A percentile compares a stretch with the other conserved stretches of the same genome.
These are phyloP conservation scores for Micrasema longulum DNA, from an alignment of 1,140 invertebrate genomes.

Conservation along the genomic window DNA sequence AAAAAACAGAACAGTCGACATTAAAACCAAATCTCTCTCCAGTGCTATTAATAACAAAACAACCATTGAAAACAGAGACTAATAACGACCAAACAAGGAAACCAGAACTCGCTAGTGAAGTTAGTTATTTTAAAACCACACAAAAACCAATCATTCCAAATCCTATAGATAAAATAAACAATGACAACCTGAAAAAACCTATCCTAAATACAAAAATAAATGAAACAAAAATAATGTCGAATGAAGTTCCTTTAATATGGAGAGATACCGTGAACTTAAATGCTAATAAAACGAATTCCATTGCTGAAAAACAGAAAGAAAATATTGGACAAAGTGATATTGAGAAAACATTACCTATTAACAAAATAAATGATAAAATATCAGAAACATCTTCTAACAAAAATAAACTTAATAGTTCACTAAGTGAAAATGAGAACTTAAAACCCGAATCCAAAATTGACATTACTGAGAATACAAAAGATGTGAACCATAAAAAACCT, in stretches of 20 bases:
- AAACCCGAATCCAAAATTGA: no score
- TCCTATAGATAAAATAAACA: background rate
- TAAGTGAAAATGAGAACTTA: background rate
- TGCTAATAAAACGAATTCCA: background rate
- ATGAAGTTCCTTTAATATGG: no score
- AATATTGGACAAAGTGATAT: no score
- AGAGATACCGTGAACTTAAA: no score
- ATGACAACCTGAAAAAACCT: background rate
- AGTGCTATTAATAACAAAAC: constrained; percentile 12
- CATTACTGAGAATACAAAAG: no score
- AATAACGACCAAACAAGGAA: background rate
- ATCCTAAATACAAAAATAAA: background rate
- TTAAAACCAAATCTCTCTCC: background rate
- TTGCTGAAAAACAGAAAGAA: background rate
- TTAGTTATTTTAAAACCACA: background rate
- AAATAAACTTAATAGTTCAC: no score
- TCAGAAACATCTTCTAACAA: no score
- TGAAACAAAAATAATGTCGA: background rate
- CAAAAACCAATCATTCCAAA: background rate
- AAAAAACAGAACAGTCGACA: constrained; percentile 20
- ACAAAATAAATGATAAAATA: no score
- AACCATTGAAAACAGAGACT: background rate
- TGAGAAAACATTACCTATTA: no score
- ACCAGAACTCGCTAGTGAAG: background rate
- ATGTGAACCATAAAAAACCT: no score